These are phyloP conservation scores for Oligia strigilis DNA, from an alignment of 2,888 invertebrate genomes.

Conservation along the genomic window DNA sequence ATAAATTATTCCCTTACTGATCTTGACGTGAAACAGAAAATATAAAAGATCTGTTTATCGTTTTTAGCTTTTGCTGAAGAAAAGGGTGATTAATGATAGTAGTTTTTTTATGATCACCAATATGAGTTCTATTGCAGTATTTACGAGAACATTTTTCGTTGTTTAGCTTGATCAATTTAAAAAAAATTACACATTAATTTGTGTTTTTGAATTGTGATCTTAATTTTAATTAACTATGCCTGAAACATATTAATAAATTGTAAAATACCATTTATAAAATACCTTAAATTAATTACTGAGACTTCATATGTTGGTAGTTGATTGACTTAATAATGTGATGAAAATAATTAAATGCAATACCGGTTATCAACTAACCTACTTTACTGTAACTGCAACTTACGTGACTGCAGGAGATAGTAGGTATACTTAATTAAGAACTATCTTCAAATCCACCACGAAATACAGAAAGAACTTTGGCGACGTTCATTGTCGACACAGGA, in stretches of 20 bases:
- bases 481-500: neutral
- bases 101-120: slow-evolving; percentile 13
- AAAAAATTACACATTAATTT: neutral
- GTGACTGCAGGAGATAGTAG: neutral
- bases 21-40: slow-evolving; percentile 40
- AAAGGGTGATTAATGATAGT: slow-evolving; percentile 36
- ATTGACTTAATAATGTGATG: neutral
- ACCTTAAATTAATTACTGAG: slow-evolving; percentile 1
- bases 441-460: neutral
- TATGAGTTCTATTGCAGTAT: slow-evolving; percentile 2
- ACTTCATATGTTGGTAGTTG: neutral
- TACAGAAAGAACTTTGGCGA: neutral
- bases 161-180: neutral
- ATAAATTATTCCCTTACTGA: slow-evolving; percentile 35
- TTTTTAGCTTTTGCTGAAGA: slow-evolving; percentile 24
- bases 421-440: neutral
- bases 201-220: neutral
- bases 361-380: too few relatives aligned
- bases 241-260: neutral
- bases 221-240: slow-evolving; percentile 8
- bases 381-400: neutral
- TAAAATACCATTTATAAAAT: neutral
- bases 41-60: slow-evolving; percentile 39
- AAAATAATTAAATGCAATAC: neutral
- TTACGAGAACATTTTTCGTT: neutral